phyloP scores from a whole-genome alignment of 2,888 invertebrate species.

The Cataglyphis rosenhaueri region DNA sequence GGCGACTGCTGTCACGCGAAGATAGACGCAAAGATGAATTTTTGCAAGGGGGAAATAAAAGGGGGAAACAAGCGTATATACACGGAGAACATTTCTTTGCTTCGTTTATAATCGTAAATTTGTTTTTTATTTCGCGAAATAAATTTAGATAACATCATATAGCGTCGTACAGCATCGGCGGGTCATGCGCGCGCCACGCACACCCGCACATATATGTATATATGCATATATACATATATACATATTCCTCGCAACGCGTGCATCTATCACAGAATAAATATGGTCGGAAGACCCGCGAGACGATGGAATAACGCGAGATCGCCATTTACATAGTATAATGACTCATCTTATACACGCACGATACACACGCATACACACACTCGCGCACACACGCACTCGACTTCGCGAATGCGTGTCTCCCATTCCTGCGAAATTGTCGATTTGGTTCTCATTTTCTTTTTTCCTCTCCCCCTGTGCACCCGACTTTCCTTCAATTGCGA shows the following conservation, averaged over 20 bases:
- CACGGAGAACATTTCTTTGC: not conserved
- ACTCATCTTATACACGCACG: not conserved
- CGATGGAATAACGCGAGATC: constrained; percentile 37
- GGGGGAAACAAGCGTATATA: not conserved
- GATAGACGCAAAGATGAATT: not conserved
- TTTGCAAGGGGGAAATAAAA: not conserved
- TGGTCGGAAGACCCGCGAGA: constrained; percentile 53
- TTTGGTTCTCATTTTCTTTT: not conserved
- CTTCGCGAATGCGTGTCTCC: not conserved
- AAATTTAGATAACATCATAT: constrained; percentile 35
- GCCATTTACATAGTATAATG: constrained; percentile 17
- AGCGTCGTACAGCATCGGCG: constrained; percentile 20
- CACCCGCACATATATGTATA: not conserved
- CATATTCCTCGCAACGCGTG: constrained; percentile 22
- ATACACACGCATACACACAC: constrained; percentile 20
- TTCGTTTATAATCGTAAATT: constrained; percentile 21
- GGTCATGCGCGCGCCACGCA: not conserved
- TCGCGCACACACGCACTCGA: not conserved
- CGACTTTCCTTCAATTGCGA: not conserved
- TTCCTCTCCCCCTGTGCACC: not conserved
- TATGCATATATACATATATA: not conserved
- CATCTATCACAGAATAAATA: constrained; percentile 59
- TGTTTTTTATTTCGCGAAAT: constrained; percentile 28
- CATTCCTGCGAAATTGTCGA: not conserved
- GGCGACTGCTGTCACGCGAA: no score